Evolutionary conservation across 2,888 invertebrate species (phyloP), one percentile per base, ranked within the genome.

Genomic region (Caenorhabditis angaria): DNA sequence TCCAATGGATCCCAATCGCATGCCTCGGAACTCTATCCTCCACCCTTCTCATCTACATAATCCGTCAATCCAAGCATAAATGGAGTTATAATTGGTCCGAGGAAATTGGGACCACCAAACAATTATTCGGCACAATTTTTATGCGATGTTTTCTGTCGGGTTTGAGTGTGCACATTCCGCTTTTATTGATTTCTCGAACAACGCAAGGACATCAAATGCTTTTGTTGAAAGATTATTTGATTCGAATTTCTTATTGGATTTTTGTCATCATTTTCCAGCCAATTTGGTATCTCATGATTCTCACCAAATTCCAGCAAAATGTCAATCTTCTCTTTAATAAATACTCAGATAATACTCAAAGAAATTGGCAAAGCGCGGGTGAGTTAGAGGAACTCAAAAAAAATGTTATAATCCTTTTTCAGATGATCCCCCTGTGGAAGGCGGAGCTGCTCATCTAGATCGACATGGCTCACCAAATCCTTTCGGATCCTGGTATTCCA

Each of bases 21-120:
- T 77, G 81, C 72, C 58, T 80, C 57, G 66, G 64, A 50, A 29
- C 60, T 0, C 61, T 77, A 0, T 62, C 61, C 1, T 14, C 74
- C 12, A 64, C 56, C 20, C 51, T 80, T 1, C 25, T 76, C 10
- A 29, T 77, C 2, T 78, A 74, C 47, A 58, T 62, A 24, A 58
- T 79, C n/a, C 75, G 79, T 6, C 71, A 67, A 27, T 58, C 74
- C 25, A 77, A 73, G 25, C 81, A 76, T 28, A 59, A 65, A 48
- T 81, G 81, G 81, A 64, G 67, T 35, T 81, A 81, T 56, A 81
- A 79, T 64, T 81, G 81, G 81, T 76, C 77, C 1, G 81, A 81
- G 32, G 75, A 70, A 24, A 62, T 48, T 0, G 56, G 47, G 10
- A 69, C 60, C 27, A 76, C 81, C 8, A 70, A 72, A 51, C 73